Evolutionary conservation across 2,797 vertebrate genomes (phyloP).

Genomic region (Anguilla pacifica): DNA sequence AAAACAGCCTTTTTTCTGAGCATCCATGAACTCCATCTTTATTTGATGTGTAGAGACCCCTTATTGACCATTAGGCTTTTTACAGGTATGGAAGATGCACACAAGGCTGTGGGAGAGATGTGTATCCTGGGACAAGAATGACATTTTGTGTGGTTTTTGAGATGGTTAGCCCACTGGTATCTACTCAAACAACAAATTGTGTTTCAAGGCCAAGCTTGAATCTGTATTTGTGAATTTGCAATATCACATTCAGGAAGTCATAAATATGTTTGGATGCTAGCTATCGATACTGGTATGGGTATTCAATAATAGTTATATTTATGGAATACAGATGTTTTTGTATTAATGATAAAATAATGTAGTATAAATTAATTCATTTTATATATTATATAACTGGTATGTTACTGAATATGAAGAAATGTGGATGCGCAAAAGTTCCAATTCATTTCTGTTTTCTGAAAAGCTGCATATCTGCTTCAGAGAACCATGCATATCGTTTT

Average conservation of each 20-base stretch:
- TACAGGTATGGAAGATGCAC: neutral
- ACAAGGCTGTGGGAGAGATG: neutral
- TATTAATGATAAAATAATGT: neutral
- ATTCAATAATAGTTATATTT: neutral
- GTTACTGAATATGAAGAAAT: neutral
- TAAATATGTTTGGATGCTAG: neutral
- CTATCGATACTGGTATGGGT: neutral
- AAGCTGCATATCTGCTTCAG: neutral
- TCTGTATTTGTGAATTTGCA: neutral
- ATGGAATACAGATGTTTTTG: neutral
- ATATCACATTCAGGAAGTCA: neutral
- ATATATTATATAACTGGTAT: neutral
- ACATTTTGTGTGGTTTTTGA: neutral
- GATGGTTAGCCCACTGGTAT: neutral
- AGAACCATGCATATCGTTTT: neutral
- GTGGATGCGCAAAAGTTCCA: neutral
- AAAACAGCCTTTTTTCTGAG: neutral
- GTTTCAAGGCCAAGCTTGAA: neutral
- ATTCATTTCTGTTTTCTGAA: neutral
- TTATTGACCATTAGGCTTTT: neutral
- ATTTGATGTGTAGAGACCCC: neutral
- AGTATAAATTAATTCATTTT: neutral
- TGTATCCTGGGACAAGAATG: neutral
- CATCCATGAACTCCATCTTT: neutral
- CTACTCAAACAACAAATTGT: neutral